Conservation (phyloP, 2,888 invertebrate genomes). For the Drosophila austrosaltans region DNA sequence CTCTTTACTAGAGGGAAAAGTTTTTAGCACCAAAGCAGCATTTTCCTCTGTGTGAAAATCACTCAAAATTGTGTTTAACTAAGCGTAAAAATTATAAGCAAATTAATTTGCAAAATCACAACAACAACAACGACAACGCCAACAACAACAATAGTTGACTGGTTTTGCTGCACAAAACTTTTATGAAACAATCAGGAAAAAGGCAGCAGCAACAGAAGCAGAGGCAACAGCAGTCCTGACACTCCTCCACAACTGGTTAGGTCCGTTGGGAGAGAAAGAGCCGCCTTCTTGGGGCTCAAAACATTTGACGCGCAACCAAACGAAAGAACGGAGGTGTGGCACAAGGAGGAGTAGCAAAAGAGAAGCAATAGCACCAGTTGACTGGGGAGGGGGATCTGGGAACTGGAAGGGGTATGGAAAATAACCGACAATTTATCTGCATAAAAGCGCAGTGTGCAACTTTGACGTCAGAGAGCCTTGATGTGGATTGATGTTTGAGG, state of each 20-base stretch:
- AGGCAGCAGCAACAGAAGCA: constrained; percentile 48
- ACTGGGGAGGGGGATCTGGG: no score
- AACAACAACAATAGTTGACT: constrained; percentile 63
- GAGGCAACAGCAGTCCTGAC: constrained; percentile 10
- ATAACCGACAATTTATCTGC: constrained; percentile 79
- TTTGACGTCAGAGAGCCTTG: constrained; percentile 63
- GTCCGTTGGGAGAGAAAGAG: constrained; percentile 43
- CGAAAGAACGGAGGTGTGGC: constrained; percentile 41
- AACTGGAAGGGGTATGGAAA: constrained; percentile 34
- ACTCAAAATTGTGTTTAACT: constrained; percentile 83
- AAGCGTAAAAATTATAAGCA: constrained; percentile 84
- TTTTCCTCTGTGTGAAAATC: constrained; percentile 78
- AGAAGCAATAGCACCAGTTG: no score
- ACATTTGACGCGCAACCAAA: constrained; percentile 64
- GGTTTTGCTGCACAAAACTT: constrained; percentile 69
- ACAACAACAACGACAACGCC: constrained; percentile 55
- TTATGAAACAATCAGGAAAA: constrained; percentile 76
- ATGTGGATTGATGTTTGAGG: constrained; percentile 70
- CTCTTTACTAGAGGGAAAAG: constrained; percentile 53
- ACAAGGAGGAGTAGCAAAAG: not conserved
- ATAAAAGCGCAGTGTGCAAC: constrained; percentile 79
- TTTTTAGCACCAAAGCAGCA: constrained; percentile 62
- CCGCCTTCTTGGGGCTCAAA: constrained; percentile 34
- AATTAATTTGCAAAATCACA: constrained; percentile 83
- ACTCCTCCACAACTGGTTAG: constrained; percentile 33